These are phyloP conservation scores for Lasius platythorax DNA, from an alignment of 2,888 invertebrate species.

Conservation along the genomic window DNA sequence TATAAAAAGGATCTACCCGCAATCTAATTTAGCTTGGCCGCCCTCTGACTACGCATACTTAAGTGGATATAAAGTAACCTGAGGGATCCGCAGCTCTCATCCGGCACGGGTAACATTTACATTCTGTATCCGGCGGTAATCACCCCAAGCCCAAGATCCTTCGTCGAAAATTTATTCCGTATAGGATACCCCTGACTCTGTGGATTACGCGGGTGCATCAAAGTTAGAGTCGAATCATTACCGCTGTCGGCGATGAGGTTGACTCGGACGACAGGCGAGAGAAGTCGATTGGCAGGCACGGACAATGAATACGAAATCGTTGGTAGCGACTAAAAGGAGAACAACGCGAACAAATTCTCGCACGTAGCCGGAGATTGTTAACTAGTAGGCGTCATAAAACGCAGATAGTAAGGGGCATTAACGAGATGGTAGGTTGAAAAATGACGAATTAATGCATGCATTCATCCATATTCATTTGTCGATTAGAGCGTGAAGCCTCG, in stretches of 20 bases:
- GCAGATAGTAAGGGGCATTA: background rate
- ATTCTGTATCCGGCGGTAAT: conserved; percentile 55
- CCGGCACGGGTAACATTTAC: conserved; percentile 46
- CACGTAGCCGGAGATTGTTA: conserved; percentile 33
- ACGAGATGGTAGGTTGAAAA: conserved; percentile 77
- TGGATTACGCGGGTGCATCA: conserved; percentile 69
- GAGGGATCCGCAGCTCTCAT: conserved; percentile 31
- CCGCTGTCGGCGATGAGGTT: conserved; percentile 59
- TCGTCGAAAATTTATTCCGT: conserved; percentile 51
- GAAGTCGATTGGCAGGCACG: conserved; percentile 76
- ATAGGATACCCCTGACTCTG: conserved; percentile 41
- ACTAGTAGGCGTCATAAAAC: conserved; percentile 14
- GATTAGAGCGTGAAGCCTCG: conserved; percentile 44
- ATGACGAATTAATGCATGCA: conserved; percentile 79
- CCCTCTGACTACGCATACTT: conserved; percentile 49
- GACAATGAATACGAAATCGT: conserved; percentile 81
- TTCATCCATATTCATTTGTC: conserved; percentile 51
- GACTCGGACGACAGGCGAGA: conserved; percentile 57
- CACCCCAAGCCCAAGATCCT: conserved; percentile 42
- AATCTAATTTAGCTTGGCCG: conserved; percentile 41
- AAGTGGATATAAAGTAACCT: conserved; percentile 51
- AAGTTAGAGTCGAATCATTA: conserved; percentile 77
- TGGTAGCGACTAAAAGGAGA: conserved; percentile 13
- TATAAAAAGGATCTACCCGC: conserved; percentile 33
- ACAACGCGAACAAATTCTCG: conserved; percentile 31